Conservation (phyloP, 1,140 invertebrate species). For the Steinernema feltiae region DNA sequence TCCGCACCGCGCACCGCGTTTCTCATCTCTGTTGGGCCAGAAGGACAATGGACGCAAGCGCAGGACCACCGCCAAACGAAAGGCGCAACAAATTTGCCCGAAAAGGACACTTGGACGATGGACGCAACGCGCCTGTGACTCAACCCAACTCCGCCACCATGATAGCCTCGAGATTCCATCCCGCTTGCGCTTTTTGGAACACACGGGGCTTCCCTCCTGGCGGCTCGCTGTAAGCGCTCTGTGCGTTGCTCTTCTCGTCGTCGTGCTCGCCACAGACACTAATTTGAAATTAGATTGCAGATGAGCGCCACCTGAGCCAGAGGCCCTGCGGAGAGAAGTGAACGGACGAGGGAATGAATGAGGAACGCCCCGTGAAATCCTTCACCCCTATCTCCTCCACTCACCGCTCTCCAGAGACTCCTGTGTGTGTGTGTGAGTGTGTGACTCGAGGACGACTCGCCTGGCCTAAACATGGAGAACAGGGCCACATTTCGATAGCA, state of each 20-base stretch:
- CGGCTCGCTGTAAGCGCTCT: too few species aligned
- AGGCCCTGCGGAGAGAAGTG: too few species aligned
- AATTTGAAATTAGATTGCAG: slow-evolving; percentile 7
- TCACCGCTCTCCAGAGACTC: slow-evolving; percentile 4
- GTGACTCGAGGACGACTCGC: too few species aligned
- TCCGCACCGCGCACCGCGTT: background rate
- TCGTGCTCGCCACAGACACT: background rate
- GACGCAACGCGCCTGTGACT: too few species aligned
- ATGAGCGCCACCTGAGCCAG: slow-evolving; percentile 12
- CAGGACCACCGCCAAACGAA: background rate
- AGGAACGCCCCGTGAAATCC: background rate
- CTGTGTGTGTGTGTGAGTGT: too few species aligned
- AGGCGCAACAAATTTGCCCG: slow-evolving; percentile 12
- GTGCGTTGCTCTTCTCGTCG: too few species aligned
- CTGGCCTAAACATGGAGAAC: background rate
- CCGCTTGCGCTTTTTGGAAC: too few species aligned
- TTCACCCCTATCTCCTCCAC: background rate
- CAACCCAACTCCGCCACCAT: too few species aligned
- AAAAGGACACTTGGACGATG: slow-evolving; percentile 9
- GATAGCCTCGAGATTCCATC: too few species aligned
- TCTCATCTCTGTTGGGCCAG: slow-evolving; percentile 5
- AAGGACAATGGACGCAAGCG: slow-evolving; percentile 12
- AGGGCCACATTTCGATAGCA: background rate
- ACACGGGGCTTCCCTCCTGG: too few species aligned
- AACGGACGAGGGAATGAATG: too few species aligned